These are phyloP conservation scores for Eupeodes luniger DNA, from an alignment of 2,888 invertebrate species.

Conservation along the genomic window DNA sequence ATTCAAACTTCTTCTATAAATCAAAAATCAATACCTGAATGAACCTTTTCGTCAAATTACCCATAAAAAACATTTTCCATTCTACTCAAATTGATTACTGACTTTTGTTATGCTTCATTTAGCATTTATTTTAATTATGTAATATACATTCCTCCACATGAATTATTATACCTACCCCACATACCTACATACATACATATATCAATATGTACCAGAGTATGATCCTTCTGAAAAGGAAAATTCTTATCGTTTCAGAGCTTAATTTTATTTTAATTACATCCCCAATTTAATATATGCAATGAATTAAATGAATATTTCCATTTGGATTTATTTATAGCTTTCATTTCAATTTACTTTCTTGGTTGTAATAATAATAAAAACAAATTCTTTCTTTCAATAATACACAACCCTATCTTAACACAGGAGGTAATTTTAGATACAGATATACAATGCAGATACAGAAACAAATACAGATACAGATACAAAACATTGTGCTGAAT, in stretches of 20 bases:
- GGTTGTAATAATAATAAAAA: not conserved
- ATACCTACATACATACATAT: not conserved
- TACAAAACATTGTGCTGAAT: slow-evolving; percentile 9
- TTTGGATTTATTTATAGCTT: slow-evolving; percentile 45
- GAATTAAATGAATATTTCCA: slow-evolving; percentile 29
- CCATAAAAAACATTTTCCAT: not conserved
- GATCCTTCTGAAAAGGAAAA: not conserved
- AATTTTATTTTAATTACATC: slow-evolving; percentile 41
- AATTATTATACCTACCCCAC: too few relatives aligned
- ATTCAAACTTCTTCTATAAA: not conserved
- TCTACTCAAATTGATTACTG: slow-evolving; percentile 5
- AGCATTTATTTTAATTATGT: slow-evolving; percentile 21
- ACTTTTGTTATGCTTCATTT: not conserved
- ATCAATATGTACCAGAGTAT: too few relatives aligned
- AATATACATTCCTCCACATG: slow-evolving; percentile 1
- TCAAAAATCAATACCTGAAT: not conserved
- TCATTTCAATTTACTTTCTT: slow-evolving; percentile 28
- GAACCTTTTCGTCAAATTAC: not conserved
- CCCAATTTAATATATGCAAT: slow-evolving; percentile 18
- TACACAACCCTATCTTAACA: slow-evolving; percentile 4
- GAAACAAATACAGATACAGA: too few relatives aligned
- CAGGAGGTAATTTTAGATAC: too few relatives aligned
- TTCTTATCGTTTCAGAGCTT: not conserved
- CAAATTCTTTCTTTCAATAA: not conserved
- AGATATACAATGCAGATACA: too few relatives aligned